Conservation (phyloP, 2,888 invertebrate species). For the Dicycla oo region DNA sequence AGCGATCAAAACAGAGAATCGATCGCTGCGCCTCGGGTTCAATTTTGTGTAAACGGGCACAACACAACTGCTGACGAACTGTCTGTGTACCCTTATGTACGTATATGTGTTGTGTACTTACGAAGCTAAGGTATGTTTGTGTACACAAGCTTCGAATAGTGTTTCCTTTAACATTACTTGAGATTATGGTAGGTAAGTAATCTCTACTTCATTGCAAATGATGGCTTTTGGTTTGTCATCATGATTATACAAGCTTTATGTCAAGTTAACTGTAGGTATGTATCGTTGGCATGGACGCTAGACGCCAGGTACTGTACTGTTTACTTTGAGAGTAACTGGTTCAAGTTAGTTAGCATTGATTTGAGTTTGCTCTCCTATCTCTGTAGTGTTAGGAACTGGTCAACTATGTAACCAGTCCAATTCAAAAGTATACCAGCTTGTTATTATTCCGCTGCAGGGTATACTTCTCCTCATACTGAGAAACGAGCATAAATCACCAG, state of each 20-base stretch:
- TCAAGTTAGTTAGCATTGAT: too few relatives aligned
- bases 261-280: neutral
- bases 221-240: neutral
- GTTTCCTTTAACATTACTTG: conserved; percentile 4
- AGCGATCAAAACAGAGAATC: conserved; percentile 54
- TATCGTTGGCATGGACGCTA: neutral
- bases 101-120: neutral
- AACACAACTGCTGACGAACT: conserved; percentile 11
- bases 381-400: neutral
- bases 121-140: neutral
- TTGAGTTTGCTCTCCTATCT: neutral
- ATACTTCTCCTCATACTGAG: neutral
- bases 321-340: neutral
- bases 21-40: conserved; percentile 35
- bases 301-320: neutral
- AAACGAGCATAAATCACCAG: too few relatives aligned
- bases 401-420: neutral
- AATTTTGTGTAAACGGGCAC: conserved; percentile 40
- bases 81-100: neutral
- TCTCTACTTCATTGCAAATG: conserved; percentile 7
- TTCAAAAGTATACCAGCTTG: neutral
- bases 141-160: neutral
- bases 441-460: neutral
- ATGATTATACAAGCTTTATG: neutral
- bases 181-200: conserved; percentile 7